A percentile compares a stretch with the other conserved stretches of the same genome.
phyloP scores from a whole-genome alignment of 2,113 vertebrate genomes.

The Ctenomys sociabilis region DNA sequence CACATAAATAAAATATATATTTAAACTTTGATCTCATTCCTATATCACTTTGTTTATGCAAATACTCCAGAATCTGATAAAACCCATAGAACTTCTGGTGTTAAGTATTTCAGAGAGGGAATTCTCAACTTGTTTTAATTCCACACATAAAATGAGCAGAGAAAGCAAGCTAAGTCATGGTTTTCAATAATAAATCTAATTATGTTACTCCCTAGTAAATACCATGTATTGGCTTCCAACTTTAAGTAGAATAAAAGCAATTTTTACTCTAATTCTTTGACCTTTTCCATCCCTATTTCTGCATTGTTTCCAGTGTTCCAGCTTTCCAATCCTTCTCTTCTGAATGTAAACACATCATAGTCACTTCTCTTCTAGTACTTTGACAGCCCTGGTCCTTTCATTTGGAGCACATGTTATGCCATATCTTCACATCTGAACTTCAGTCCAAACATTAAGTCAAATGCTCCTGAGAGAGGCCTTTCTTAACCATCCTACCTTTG shows the following conservation, averaged over 20 bases:
- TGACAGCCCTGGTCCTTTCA: not conserved
- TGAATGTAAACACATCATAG: not conserved
- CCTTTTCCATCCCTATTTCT: not conserved
- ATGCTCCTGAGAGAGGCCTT: not conserved
- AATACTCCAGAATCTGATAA: not conserved
- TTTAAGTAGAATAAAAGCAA: constrained; percentile 17
- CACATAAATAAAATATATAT: not conserved
- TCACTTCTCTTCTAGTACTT: not conserved
- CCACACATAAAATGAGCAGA: not conserved
- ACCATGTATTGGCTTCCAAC: not conserved
- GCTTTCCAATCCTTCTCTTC: not conserved
- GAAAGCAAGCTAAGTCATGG: not conserved
- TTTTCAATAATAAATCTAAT: not conserved
- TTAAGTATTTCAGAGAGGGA: not conserved
- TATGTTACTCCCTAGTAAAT: not conserved
- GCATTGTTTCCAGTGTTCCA: not conserved
- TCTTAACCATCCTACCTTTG: not conserved
- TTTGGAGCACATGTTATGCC: not conserved
- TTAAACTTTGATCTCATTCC: not conserved
- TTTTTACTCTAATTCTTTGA: not conserved
- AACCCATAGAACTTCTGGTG: not conserved
- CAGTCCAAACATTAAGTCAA: not conserved
- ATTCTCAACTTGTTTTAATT: not conserved
- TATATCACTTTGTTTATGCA: not conserved
- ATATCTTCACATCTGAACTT: not conserved